Conservation (phyloP, 2,797 vertebrate genomes). For the Morus bassanus region DNA sequence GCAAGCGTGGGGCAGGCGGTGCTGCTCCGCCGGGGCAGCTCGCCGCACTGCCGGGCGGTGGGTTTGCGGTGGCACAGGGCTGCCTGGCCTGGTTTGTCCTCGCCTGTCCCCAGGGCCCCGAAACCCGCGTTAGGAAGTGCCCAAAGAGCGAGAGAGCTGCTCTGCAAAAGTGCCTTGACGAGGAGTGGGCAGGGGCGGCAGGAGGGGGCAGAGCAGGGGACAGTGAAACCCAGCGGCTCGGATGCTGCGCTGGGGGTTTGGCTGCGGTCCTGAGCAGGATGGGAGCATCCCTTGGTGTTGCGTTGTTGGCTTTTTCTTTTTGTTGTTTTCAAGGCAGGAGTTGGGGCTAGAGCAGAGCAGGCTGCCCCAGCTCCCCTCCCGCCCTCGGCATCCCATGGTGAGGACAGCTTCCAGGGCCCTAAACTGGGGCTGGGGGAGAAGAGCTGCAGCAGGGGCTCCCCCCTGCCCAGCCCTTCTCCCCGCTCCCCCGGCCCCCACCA, state of each 20-base stretch:
- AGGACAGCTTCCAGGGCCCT: neutral
- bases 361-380: neutral
- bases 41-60: neutral
- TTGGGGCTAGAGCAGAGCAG: accelerated
- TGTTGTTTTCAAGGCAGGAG: neutral
- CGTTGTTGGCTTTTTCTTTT: neutral
- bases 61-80: neutral
- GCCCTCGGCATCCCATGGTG: accelerated
- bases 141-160: slow-evolving; percentile 61
- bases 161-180: slow-evolving; percentile 66
- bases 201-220: slow-evolving; percentile 24
- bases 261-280: neutral
- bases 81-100: neutral
- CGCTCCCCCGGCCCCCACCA: neutral
- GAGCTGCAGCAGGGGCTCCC: neutral
- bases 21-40: neutral
- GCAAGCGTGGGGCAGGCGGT: neutral
- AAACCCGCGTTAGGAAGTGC: neutral
- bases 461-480: neutral
- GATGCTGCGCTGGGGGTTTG: neutral
- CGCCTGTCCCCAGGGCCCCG: neutral
- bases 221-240: neutral
- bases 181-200: neutral
- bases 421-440: accelerated
- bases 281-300: neutral